Evolutionary conservation across 1,140 invertebrate genomes (phyloP).

Genomic region (Parapsyche elsis): DNA sequence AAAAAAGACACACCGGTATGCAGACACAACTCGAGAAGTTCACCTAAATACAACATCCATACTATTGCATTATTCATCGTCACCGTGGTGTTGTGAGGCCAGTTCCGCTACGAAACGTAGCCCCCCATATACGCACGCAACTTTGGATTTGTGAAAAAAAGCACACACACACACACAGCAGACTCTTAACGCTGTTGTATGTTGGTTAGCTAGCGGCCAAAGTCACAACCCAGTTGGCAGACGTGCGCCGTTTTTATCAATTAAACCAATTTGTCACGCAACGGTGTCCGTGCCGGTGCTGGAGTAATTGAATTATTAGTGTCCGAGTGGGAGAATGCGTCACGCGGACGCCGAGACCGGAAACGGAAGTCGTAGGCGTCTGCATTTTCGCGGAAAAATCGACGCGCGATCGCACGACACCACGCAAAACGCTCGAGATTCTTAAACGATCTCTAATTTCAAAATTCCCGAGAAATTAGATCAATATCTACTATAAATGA

Average conservation of each 20-base stretch:
- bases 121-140: too few species aligned
- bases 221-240: constrained; percentile 47
- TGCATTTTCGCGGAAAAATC: constrained; percentile 14
- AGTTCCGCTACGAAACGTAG: constrained; percentile 29
- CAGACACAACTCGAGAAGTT: neutral
- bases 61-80: constrained; percentile 34
- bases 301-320: constrained; percentile 39
- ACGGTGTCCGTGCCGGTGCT: constrained; percentile 28
- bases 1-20: neutral
- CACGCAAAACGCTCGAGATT: too few species aligned
- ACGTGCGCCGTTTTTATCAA: constrained; percentile 38
- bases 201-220: constrained; percentile 35
- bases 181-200: neutral
- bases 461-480: too few species aligned
- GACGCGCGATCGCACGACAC: neutral
- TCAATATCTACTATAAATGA: too few species aligned
- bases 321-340: constrained; percentile 1
- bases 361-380: neutral
- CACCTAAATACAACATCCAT: constrained; percentile 23
- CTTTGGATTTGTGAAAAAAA: neutral
- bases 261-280: constrained; percentile 47
- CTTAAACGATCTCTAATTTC: too few species aligned
- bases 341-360: neutral
- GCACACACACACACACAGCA: neutral
- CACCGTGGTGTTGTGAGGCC: constrained; percentile 26